Conservation (phyloP, 2,888 invertebrate species). For the Antheraea yamamai region DNA sequence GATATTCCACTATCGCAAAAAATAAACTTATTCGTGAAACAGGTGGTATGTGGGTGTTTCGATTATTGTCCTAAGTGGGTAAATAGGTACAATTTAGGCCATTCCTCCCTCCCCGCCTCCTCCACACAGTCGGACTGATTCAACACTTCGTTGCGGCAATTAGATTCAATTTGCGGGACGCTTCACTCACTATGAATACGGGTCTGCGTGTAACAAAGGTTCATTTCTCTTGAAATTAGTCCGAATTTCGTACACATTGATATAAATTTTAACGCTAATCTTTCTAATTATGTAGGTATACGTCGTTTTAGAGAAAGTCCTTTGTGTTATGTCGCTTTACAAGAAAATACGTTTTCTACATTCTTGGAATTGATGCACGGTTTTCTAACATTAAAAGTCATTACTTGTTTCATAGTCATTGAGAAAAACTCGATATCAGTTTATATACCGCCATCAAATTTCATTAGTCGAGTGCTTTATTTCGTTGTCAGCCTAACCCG, state of each 20-base stretch:
- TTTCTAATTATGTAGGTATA: constrained; percentile 40
- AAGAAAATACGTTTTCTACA: neutral
- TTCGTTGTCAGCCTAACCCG: constrained; percentile 43
- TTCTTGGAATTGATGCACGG: neutral
- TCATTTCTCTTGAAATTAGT: constrained; percentile 63
- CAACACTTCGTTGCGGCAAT: constrained; percentile 80
- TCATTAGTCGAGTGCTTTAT: constrained; percentile 60
- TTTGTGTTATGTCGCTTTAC: constrained; percentile 22
- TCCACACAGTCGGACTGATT: constrained; percentile 68
- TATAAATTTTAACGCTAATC: constrained; percentile 48
- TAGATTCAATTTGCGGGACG: constrained; percentile 76
- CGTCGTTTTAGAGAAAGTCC: constrained; percentile 40
- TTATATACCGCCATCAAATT: constrained; percentile 30
- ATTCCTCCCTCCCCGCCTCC: constrained; percentile 50
- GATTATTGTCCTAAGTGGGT: constrained; percentile 69
- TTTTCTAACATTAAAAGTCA: neutral
- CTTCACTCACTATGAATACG: constrained; percentile 65
- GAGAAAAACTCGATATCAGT: neutral
- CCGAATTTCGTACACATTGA: constrained; percentile 44
- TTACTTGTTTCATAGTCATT: neutral
- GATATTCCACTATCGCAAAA: neutral
- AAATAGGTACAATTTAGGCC: constrained; percentile 78
- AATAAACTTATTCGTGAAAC: constrained; percentile 42
- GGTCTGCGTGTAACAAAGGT: constrained; percentile 64
- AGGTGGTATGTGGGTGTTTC: constrained; percentile 74